Base-by-base conservation (phyloP, 2,113 vertebrate species). In the Mesocricetus auratus region DNA sequence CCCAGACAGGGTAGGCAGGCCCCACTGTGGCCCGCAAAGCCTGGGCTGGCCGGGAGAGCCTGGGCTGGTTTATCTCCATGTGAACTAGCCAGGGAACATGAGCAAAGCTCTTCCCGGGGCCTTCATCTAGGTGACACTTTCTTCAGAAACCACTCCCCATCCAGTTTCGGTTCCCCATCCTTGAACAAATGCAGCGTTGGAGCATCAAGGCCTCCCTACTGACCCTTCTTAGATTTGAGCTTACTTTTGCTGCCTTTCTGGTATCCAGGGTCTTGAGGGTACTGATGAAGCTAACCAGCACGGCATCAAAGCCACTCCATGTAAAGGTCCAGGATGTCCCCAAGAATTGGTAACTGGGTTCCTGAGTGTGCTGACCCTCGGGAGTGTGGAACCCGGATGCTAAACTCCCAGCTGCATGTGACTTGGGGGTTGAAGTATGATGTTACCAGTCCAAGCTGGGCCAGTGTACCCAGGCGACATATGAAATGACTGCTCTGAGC, bases 381-480 rank as follows among this genome's bases (percentile, higher is more conserved):
- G 60, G 86, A 45, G 22, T 24, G 5, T 82, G n/a, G 31, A 21
- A 85, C 9, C 4, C 7, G 4, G 24, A 39, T 53, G 45, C 60
- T 42, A 26, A 36, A 7, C 42, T 17, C n/a, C 0, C 4, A 33
- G 64, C 19, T 9, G 56, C 5, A 7, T 16, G 58, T 68, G 73
- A n/a, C 0, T 0, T 0, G 0, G 31, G 31, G 58, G 69, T 22
- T 71, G 62, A 71, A n/a, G 62, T 26, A 31, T 56, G 29, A 45
- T 74, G 33, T 33, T 62, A 42, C n/a, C 4, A 5, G 87, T 3
- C 39, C 7, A 64, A 11, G 42, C 68, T 53, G 4, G 36, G n/a
- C 9, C 42, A 21, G 36, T 39, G 33, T 4, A 13, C 56, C 6
- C 4, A 1, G 39, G n/a, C 16, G 15, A 33, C 45, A 22, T 50